Conservation (phyloP, 2,113 vertebrate species). For the Gavialis gangeticus region DNA sequence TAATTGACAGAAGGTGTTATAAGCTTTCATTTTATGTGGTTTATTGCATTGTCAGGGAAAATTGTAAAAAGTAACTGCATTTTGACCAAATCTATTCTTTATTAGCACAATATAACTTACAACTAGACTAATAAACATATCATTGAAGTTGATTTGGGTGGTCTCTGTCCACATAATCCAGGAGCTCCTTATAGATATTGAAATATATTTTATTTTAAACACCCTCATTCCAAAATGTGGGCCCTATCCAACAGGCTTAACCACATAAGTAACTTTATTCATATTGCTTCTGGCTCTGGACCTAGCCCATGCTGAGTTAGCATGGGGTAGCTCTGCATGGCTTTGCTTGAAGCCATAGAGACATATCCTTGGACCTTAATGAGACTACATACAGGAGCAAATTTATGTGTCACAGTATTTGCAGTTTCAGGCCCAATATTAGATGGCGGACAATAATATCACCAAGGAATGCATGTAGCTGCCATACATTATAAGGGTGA, state of each 20-base stretch:
- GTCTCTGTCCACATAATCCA: background rate
- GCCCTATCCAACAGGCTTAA: background rate
- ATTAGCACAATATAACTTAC: background rate
- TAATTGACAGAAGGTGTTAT: background rate
- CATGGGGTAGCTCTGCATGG: no score
- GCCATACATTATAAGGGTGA: background rate
- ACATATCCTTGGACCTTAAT: background rate
- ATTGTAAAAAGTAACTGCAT: background rate
- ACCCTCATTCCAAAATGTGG: background rate
- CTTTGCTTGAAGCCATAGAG: no score
- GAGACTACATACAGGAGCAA: background rate
- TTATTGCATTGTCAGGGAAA: background rate
- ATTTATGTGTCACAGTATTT: slow-evolving; percentile 27
- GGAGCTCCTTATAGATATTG: background rate
- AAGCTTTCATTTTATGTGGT: background rate
- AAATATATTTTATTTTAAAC: background rate
- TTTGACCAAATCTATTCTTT: background rate
- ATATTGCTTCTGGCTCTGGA: background rate
- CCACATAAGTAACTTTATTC: background rate
- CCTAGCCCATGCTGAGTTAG: no score
- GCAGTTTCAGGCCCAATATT: background rate
- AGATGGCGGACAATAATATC: background rate
- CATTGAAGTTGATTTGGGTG: background rate
- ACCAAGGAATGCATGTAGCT: background rate
- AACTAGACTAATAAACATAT: background rate